A percentile compares a stretch with the other conserved stretches of the same genome.
These are phyloP conservation scores for Cylloceria caligata DNA, from an alignment of 2,888 invertebrate species.

Conservation along the genomic window DNA sequence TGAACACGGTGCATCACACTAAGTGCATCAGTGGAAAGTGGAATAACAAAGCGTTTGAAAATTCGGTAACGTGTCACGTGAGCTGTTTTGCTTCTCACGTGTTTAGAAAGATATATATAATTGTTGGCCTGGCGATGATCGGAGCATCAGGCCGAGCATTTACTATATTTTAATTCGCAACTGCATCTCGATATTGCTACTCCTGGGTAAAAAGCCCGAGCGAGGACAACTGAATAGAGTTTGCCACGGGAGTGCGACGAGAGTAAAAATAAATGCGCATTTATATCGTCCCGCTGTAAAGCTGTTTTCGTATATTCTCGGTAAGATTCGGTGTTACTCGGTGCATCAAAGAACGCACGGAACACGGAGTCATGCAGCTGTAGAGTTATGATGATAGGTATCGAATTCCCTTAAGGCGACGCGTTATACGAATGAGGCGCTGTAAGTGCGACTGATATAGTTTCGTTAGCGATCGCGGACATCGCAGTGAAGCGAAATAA, in stretches of 20 bases:
- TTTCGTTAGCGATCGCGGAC: too few relatives aligned
- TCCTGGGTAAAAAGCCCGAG: conserved; percentile 11
- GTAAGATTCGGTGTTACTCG: conserved; percentile 22
- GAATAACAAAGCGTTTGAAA: too few relatives aligned
- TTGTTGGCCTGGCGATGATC: conserved; percentile 38
- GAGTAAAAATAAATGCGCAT: conserved; percentile 59
- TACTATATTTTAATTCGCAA: not conserved
- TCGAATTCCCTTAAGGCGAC: too few relatives aligned
- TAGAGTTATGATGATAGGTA: not conserved
- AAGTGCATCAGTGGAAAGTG: too few relatives aligned
- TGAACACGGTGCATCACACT: too few relatives aligned
- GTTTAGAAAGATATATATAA: not conserved
- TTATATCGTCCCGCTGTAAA: not conserved
- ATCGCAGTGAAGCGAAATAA: too few relatives aligned
- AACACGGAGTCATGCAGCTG: too few relatives aligned
- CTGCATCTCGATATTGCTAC: not conserved
- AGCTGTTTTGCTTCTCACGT: conserved; percentile 47
- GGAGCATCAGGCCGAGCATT: conserved; percentile 30
- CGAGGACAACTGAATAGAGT: conserved; percentile 36
- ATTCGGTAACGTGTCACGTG: conserved; percentile 16
- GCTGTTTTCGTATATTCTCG: conserved; percentile 10
- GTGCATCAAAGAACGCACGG: too few relatives aligned
- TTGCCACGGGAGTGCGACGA: conserved; percentile 24
- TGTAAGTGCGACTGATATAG: too few relatives aligned
- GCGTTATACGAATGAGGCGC: too few relatives aligned